Evolutionary conservation across 2,797 vertebrate species (phyloP).

Genomic region (Coranthus polyacanthus): DNA sequence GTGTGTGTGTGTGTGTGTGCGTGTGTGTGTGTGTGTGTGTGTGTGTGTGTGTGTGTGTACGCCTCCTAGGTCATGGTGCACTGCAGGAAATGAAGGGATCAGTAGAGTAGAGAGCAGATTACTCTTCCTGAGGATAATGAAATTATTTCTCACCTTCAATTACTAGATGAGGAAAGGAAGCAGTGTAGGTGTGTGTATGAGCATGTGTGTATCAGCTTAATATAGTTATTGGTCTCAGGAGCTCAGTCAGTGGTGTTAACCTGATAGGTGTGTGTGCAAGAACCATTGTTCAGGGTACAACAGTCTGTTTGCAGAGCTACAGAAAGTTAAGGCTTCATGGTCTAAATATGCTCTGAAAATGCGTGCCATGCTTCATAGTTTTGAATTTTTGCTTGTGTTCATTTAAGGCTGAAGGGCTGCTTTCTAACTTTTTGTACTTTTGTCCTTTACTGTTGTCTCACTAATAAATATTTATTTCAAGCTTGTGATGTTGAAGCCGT

Average conservation of each 20-base stretch:
- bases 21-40: conserved; percentile 41
- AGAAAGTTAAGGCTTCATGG: too few species aligned
- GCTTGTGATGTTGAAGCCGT: too few species aligned
- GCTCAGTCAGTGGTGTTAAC: conserved; percentile 8
- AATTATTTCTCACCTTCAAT: conserved; percentile 89
- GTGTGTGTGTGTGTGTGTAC: conserved; percentile 40
- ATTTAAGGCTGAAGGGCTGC: too few species aligned
- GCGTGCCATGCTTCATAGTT: too few species aligned
- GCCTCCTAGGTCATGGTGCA: conserved; percentile 78
- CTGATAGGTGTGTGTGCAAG: conserved; percentile 22
- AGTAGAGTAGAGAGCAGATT: conserved; percentile 82
- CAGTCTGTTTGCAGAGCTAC: too few species aligned
- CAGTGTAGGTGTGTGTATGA: conserved; percentile 38
- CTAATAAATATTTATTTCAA: too few species aligned
- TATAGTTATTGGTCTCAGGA: conserved; percentile 19
- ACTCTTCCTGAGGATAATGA: conserved; percentile 85
- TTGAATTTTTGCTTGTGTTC: too few species aligned
- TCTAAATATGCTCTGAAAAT: too few species aligned
- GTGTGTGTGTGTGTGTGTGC: conserved; percentile 48
- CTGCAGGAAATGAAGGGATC: conserved; percentile 87
- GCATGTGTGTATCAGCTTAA: conserved; percentile 11
- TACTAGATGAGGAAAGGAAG: conserved; percentile 83
- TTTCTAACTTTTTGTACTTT: too few species aligned
- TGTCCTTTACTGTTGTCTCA: too few species aligned
- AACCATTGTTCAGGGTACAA: conserved; percentile 23